A percentile compares a stretch with the other conserved stretches of the same genome.
phyloP scores from a whole-genome alignment of 1,140 invertebrate genomes.

The Tachypleus tridentatus region DNA sequence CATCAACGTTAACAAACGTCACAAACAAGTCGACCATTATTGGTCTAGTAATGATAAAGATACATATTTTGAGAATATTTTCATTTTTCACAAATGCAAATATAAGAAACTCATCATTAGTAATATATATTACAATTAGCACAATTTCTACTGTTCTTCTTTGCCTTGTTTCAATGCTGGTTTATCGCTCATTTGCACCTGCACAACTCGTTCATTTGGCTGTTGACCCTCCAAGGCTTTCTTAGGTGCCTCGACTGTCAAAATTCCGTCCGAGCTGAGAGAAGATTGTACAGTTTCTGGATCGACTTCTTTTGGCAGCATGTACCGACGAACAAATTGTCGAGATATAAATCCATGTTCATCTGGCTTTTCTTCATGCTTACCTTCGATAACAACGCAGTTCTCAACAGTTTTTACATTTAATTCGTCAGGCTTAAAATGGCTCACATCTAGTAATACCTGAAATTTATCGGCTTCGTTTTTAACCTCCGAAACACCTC shows the following conservation, averaged over 20 bases:
- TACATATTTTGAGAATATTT: too few species aligned
- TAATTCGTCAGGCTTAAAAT: slow-evolving; percentile 32
- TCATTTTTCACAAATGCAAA: too few species aligned
- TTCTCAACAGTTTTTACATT: slow-evolving; percentile 32
- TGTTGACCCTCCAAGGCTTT: slow-evolving; percentile 17
- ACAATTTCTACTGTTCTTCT: too few species aligned
- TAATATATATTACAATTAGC: too few species aligned
- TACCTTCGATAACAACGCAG: slow-evolving; percentile 29
- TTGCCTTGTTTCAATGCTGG: not conserved
- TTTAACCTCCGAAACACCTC: slow-evolving; percentile 11
- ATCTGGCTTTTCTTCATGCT: slow-evolving; percentile 29
- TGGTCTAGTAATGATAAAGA: too few species aligned
- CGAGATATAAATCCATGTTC: slow-evolving; percentile 55
- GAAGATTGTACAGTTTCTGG: slow-evolving; percentile 50
- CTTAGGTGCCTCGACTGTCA: slow-evolving; percentile 54
- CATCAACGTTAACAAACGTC: too few species aligned
- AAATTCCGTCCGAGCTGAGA: slow-evolving; percentile 58
- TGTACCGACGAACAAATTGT: slow-evolving; percentile 58
- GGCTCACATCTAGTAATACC: slow-evolving; percentile 29
- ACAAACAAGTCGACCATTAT: too few species aligned
- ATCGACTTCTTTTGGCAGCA: slow-evolving; percentile 46
- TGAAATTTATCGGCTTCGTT: slow-evolving; percentile 27
- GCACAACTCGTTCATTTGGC: slow-evolving; percentile 24
- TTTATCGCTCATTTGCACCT: slow-evolving; percentile 13
- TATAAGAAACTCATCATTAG: too few species aligned